A percentile compares a stretch with the other conserved stretches of the same genome.
Evolutionary conservation across 2,797 vertebrate species (phyloP).

Genomic region (Fratercula arctica): DNA sequence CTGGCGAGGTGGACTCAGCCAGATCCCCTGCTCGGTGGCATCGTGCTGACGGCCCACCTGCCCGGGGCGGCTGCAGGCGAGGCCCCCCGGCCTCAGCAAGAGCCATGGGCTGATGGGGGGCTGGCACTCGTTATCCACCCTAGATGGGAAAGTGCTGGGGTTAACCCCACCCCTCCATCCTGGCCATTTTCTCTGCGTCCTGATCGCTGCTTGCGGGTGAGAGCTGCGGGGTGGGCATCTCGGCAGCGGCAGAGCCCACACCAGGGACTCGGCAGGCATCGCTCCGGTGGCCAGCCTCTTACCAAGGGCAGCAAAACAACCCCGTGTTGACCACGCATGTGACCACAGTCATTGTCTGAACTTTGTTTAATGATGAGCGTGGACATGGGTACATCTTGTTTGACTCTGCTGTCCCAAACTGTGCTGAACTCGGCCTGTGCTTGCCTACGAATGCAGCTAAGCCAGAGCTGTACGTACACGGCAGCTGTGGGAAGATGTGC

Average conservation of each 20-base stretch:
- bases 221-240: background rate
- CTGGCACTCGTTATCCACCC: background rate
- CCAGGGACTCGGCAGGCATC: background rate
- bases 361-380: fast-evolving
- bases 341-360: background rate
- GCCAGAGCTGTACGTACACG: background rate
- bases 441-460: background rate
- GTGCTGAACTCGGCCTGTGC: fast-evolving
- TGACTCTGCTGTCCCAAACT: background rate
- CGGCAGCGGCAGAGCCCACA: background rate
- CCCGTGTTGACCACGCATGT: no score
- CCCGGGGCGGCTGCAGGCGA: background rate
- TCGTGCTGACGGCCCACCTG: background rate
- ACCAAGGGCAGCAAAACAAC: background rate
- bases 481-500: background rate
- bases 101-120: fast-evolving
- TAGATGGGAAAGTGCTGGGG: background rate
- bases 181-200: background rate
- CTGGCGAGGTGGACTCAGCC: background rate
- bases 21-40: background rate
- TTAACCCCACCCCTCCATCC: background rate
- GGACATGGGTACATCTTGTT: fast-evolving
- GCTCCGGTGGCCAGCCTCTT: background rate
- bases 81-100: no score
- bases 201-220: background rate